phyloP scores from a whole-genome alignment of 2,888 invertebrate genomes.

The Pseudococcus viburni region DNA sequence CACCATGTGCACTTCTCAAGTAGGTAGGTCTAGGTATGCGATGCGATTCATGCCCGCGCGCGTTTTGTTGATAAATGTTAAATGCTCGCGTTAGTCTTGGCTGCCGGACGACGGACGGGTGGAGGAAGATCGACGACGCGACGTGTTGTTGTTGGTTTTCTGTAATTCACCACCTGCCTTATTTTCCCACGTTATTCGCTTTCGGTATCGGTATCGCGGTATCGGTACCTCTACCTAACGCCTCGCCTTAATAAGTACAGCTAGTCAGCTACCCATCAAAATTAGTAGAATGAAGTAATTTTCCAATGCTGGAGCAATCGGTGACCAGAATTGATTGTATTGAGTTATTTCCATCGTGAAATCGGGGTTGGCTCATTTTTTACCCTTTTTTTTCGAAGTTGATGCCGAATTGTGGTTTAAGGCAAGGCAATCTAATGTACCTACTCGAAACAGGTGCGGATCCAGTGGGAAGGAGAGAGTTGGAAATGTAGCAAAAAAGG shows the following conservation, averaged over 20 bases:
- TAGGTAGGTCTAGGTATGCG: background rate
- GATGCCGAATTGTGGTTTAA: too few relatives aligned
- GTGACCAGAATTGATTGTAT: too few relatives aligned
- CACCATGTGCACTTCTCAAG: constrained; percentile 56
- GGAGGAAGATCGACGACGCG: background rate
- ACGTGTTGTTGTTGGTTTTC: constrained; percentile 58
- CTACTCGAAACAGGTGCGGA: too few relatives aligned
- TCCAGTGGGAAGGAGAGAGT: too few relatives aligned
- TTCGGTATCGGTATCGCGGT: background rate
- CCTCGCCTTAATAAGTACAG: background rate
- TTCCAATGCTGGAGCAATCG: too few relatives aligned
- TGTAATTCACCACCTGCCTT: constrained; percentile 63
- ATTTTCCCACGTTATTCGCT: constrained; percentile 56
- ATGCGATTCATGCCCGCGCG: background rate
- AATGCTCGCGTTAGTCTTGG: background rate
- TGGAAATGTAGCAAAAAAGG: too few relatives aligned
- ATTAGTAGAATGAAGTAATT: too few relatives aligned
- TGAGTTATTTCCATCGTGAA: too few relatives aligned
- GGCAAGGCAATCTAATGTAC: too few relatives aligned
- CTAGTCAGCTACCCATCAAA: background rate
- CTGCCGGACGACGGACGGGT: background rate
- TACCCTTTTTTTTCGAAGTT: too few relatives aligned
- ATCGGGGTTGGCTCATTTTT: too few relatives aligned
- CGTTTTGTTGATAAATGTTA: constrained; percentile 2
- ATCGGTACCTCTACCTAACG: background rate